Percentiles rank a stretch among this genome's conserved stretches.
Evolutionary conservation across 2,113 vertebrate genomes (phyloP).

Genomic region (Pseudonaja textilis): DNA sequence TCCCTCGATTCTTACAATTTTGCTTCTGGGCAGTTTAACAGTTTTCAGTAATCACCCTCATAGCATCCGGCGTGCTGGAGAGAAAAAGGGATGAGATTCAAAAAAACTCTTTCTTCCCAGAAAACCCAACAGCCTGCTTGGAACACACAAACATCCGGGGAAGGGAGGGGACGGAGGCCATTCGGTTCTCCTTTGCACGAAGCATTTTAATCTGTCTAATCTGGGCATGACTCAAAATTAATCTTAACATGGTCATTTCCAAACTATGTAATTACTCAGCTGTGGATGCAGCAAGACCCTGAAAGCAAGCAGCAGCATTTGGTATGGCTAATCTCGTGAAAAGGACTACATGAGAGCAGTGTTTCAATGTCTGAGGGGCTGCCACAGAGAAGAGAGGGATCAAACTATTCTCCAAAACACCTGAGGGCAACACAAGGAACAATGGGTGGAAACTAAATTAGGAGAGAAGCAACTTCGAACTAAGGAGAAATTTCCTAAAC

Average conservation of each 20-base stretch:
- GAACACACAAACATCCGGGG: background rate
- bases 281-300: background rate
- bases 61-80: background rate
- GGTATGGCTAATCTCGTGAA: background rate
- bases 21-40: background rate
- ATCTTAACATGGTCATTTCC: background rate
- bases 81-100: background rate
- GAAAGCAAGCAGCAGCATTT: background rate
- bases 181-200: background rate
- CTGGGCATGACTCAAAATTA: background rate
- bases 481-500: background rate
- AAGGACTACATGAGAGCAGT: background rate
- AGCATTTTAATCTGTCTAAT: background rate
- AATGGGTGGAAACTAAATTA: background rate
- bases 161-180: background rate
- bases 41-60: background rate
- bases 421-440: background rate
- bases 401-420: background rate
- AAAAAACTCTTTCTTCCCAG: background rate
- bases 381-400: background rate
- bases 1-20: background rate
- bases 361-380: background rate
- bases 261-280: background rate
- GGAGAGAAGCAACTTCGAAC: background rate
- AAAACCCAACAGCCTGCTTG: background rate